These are phyloP conservation scores for Eupithecia vulgata DNA, from an alignment of 2,888 invertebrate species.

Conservation along the genomic window DNA sequence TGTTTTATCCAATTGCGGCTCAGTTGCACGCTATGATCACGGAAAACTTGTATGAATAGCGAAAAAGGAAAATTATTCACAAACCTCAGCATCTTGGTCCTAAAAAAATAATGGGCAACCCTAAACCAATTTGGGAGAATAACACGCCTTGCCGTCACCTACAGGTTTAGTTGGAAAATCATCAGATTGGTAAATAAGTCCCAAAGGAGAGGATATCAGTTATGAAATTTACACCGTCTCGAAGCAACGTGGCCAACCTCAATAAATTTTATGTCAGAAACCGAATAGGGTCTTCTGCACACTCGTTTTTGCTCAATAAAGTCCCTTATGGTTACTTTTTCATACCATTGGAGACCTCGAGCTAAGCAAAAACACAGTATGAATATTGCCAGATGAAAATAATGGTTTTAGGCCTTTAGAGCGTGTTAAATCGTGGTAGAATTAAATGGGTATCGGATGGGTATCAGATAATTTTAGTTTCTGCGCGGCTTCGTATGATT, in stretches of 20 bases:
- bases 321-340: conserved; percentile 7
- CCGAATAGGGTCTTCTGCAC: conserved; percentile 5
- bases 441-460: too few relatives aligned
- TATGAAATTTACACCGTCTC: conserved; percentile 12
- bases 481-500: too few relatives aligned
- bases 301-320: conserved; percentile 10
- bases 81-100: background rate
- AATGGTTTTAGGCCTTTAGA: background rate
- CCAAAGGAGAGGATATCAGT: background rate
- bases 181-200: background rate
- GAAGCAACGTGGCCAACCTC: conserved; percentile 5
- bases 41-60: background rate
- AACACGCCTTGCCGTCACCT: background rate
- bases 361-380: background rate
- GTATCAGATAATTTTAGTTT: too few relatives aligned
- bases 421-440: background rate
- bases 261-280: conserved; percentile 13
- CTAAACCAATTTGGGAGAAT: background rate
- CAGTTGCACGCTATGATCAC: too few relatives aligned
- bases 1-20: too few relatives aligned
- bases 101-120: background rate
- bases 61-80: background rate
- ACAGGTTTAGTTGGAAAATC: background rate
- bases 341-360: background rate
- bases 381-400: background rate